Base-by-base conservation (phyloP, 2,888 invertebrate species). In the Chesias legatella region DNA sequence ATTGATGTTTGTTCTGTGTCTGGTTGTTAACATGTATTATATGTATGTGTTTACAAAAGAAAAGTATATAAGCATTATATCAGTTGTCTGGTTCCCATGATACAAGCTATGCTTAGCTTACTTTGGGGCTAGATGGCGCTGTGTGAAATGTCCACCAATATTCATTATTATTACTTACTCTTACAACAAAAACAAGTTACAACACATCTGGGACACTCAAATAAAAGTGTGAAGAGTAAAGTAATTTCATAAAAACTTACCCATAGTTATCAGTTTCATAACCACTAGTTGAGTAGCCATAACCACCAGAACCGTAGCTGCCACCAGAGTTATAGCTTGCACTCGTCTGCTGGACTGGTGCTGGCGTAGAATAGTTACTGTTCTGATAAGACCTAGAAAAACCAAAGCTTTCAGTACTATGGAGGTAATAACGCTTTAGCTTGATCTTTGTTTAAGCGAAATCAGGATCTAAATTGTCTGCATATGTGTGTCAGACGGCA, bases 401-500 rank as follows among this genome's bases (percentile, higher is more conserved):
- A 44, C 29, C 39, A 22, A 10, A 28, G 6, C 17, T 29, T 27
- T 34, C 1, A 22, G 9, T 9, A 29, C 13, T 1, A 24, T 7
- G 10, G 6, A 8, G 7, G n/a, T 9, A 1, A 20, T 6, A 11
- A 10, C 22, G 4, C 20, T 10, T 11, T 29, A 6, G 6, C 7
- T 8, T 27, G 21, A 6, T n/a, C 3, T 9, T 2, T 26, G 7
- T 17, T 22, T 3, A 21, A 10, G 20, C 23, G 9, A 20, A 51
- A 41, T 83, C 83, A 83, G 82, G 62, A 65, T 66, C 54, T 59
- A 63, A 56, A 57, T 34, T 69, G 56, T 85, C 84, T 79, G 82
- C 85, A 85, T 76, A 44, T 84, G 51, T 77, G 82, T 84, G 53
- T 84, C 70, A 82, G 84, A 84, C 81, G 84, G 84, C 84, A 84